phyloP scores from a whole-genome alignment of 2,888 invertebrate species.

The Capitulum mitella region DNA sequence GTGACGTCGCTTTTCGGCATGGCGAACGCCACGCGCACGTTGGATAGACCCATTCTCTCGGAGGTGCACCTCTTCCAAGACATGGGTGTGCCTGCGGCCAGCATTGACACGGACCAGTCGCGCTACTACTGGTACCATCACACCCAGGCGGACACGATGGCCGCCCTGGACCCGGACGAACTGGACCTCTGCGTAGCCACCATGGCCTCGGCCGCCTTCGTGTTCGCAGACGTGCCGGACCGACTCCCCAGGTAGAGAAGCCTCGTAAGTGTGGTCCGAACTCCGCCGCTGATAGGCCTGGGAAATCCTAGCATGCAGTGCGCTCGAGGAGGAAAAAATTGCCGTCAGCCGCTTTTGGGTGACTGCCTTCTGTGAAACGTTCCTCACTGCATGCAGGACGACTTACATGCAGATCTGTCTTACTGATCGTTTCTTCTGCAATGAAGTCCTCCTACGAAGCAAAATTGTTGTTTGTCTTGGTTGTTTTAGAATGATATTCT shows the following conservation, averaged over 20 bases:
- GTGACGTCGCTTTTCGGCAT: constrained; percentile 58
- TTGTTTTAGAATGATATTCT: too few species aligned
- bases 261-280: neutral
- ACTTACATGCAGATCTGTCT: too few species aligned
- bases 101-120: constrained; percentile 59
- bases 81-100: constrained; percentile 62
- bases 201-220: constrained; percentile 67
- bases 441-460: too few species aligned
- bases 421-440: too few species aligned
- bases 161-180: constrained; percentile 58
- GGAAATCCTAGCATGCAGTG: too few species aligned
- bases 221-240: constrained; percentile 62
- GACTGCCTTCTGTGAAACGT: too few species aligned
- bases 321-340: too few species aligned
- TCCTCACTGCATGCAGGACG: too few species aligned
- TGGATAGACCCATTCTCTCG: neutral
- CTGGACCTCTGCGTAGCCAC: constrained; percentile 67
- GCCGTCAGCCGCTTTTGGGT: too few species aligned
- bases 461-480: too few species aligned
- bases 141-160: constrained; percentile 68
- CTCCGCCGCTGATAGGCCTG: too few species aligned
- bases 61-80: constrained; percentile 29
- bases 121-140: constrained; percentile 73
- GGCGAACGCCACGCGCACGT: constrained; percentile 56
- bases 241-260: constrained; percentile 12